These are phyloP conservation scores for Danio albolineatus DNA, from an alignment of 2,797 vertebrate species.

Conservation along the genomic window DNA sequence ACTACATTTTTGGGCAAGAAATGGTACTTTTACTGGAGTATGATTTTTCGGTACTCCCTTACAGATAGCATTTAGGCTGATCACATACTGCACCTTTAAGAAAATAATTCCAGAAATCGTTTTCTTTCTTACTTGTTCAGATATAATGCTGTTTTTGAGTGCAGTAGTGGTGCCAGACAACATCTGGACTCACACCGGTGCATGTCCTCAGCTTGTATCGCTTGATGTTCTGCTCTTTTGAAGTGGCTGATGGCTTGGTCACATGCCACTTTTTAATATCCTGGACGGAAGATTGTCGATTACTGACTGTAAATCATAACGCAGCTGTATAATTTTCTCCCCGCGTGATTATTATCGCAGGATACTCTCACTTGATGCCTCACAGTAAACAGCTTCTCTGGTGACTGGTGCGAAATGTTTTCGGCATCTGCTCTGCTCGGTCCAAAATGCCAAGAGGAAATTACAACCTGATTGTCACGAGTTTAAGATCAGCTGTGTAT, in stretches of 20 bases:
- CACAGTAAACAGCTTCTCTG: slow-evolving; percentile 15
- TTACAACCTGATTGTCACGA: slow-evolving; percentile 29
- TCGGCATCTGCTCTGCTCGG: slow-evolving; percentile 1
- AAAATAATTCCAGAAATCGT: no score
- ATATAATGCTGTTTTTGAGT: neutral
- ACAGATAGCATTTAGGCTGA: no score
- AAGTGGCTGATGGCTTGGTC: slow-evolving; percentile 36
- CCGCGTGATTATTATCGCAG: slow-evolving; percentile 12
- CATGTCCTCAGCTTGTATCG: slow-evolving; percentile 32
- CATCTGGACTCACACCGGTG: slow-evolving; percentile 48
- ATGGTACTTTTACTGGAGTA: no score
- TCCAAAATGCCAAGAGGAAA: slow-evolving; percentile 39
- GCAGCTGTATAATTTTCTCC: slow-evolving; percentile 29
- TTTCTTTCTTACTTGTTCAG: no score
- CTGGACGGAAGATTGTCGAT: slow-evolving; percentile 53
- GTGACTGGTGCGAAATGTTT: slow-evolving; percentile 40
- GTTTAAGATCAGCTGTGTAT: slow-evolving; percentile 6
- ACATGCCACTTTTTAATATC: slow-evolving; percentile 38
- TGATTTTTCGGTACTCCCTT: no score
- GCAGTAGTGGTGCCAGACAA: neutral
- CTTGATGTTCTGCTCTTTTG: slow-evolving; percentile 5
- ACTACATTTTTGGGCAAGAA: no score
- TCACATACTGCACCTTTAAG: no score
- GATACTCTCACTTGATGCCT: slow-evolving; percentile 30
- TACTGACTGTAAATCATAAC: slow-evolving; percentile 39